These are phyloP conservation scores for Doryteuthis pealeii DNA, from an alignment of 1,140 invertebrate species.

Conservation along the genomic window DNA sequence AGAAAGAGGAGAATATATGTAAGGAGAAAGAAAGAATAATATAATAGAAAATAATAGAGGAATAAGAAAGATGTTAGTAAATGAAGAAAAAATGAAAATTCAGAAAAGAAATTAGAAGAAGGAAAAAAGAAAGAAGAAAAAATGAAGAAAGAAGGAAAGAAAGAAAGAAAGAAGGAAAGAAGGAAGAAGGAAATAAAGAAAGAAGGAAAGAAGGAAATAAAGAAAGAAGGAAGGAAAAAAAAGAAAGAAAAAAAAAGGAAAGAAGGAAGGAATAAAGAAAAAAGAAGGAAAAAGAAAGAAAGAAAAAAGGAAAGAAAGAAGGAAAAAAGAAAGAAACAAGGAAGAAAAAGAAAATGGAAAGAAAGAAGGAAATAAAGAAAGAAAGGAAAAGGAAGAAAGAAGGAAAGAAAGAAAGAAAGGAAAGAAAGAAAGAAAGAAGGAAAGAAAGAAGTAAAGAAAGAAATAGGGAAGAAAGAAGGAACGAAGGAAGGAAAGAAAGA, in stretches of 20 bases:
- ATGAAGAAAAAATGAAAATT: too few relatives aligned
- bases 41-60: too few relatives aligned
- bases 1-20: too few relatives aligned
- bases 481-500: background rate
- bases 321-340: background rate
- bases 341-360: background rate
- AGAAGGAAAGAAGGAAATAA: too few relatives aligned
- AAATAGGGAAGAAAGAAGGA: too few relatives aligned
- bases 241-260: background rate
- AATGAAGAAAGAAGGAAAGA: background rate
- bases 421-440: background rate
- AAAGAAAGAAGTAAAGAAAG: too few relatives aligned
- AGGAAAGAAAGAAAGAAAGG: background rate
- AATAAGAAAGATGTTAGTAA: too few relatives aligned
- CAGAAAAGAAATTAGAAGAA: too few relatives aligned
- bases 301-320: background rate
- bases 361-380: background rate
- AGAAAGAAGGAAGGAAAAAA: too few relatives aligned
- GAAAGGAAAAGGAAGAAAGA: too few relatives aligned
- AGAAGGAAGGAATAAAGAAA: background rate
- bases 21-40: too few relatives aligned
- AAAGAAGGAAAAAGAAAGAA: background rate
- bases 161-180: background rate
- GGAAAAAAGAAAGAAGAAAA: background rate
- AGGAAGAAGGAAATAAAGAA: too few relatives aligned